These are phyloP conservation scores for Zaprionus vittiger DNA, from an alignment of 1,140 invertebrate species.

Conservation along the genomic window DNA sequence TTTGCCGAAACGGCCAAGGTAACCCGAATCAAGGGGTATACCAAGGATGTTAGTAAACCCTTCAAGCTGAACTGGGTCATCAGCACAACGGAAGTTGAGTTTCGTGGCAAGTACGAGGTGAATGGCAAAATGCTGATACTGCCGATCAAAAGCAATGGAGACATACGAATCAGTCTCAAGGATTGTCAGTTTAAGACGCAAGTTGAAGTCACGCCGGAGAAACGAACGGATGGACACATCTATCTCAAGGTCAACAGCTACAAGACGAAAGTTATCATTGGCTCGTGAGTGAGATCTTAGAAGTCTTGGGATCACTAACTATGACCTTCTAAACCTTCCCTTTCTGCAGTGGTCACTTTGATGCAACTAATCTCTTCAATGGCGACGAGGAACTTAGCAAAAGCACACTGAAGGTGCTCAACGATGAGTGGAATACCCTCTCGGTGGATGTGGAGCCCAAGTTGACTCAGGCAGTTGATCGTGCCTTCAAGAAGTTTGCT, in stretches of 20 bases:
- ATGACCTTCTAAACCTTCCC: not conserved
- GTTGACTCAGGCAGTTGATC: constrained; percentile 1
- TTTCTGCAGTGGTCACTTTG: not conserved
- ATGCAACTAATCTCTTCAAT: constrained; percentile 16
- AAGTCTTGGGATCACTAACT: not conserved
- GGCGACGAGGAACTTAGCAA: constrained; percentile 9
- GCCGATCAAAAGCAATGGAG: not conserved
- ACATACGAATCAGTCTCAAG: not conserved
- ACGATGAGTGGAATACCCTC: constrained; percentile 16
- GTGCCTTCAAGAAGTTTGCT: constrained; percentile 4
- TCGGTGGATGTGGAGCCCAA: constrained; percentile 16
- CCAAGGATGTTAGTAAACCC: not conserved
- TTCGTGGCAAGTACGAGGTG: not conserved
- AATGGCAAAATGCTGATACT: not conserved
- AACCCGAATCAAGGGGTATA: not conserved
- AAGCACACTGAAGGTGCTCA: constrained; percentile 16
- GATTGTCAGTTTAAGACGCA: not conserved
- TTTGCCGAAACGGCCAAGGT: not conserved
- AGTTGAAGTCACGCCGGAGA: not conserved
- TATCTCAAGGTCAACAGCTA: constrained; percentile 21
- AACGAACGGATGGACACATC: constrained; percentile 5
- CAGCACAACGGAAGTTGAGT: not conserved
- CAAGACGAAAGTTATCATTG: not conserved
- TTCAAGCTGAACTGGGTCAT: not conserved
- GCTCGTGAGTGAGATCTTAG: not conserved